phyloP scores from a whole-genome alignment of 2,113 vertebrate species.

The Willisornis vidua region DNA sequence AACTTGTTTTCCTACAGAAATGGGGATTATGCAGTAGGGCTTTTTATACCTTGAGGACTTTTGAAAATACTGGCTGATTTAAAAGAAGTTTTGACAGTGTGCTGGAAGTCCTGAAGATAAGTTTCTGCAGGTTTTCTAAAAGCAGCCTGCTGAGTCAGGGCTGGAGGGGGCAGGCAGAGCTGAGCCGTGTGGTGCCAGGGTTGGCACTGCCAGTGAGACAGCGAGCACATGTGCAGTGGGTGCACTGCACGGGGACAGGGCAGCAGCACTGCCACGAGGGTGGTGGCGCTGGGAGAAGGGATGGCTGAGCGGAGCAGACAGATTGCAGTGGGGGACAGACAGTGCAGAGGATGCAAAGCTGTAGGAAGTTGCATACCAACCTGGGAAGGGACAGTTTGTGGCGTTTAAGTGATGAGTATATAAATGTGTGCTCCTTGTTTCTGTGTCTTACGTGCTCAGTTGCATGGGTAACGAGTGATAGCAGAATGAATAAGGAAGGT shows the following conservation, averaged over 20 bases:
- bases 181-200: accelerated
- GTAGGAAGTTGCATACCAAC: background rate
- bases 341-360: background rate
- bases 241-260: accelerated
- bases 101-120: background rate
- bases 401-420: background rate
- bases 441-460: background rate
- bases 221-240: accelerated
- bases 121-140: background rate
- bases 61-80: background rate
- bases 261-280: background rate
- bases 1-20: conserved; percentile 19
- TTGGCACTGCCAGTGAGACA: accelerated
- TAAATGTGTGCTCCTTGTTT: background rate
- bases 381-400: background rate
- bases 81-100: background rate
- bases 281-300: background rate
- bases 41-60: background rate
- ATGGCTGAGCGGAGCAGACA: background rate
- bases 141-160: background rate
- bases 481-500: background rate
- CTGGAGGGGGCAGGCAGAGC: background rate
- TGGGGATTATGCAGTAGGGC: background rate
- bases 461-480: background rate
- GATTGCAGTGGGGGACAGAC: background rate